phyloP scores from a whole-genome alignment of 1,140 invertebrate species.

The Drosophila mayri region DNA sequence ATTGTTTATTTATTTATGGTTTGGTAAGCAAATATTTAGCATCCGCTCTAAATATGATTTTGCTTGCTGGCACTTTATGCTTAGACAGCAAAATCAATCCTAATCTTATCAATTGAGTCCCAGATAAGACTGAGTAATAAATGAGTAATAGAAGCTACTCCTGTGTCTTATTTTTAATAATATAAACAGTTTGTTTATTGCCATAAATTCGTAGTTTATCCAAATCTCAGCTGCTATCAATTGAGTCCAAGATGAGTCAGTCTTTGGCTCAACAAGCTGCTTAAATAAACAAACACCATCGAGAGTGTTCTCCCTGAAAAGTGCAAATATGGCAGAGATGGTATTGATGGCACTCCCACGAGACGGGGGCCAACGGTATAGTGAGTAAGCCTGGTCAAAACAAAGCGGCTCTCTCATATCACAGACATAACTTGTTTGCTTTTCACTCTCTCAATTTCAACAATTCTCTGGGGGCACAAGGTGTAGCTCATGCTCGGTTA shows the following conservation, averaged over 20 bases:
- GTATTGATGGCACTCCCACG: slow-evolving; percentile 32
- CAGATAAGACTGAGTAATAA: neutral
- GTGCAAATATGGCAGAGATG: slow-evolving; percentile 23
- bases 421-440: slow-evolving; percentile 9
- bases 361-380: slow-evolving; percentile 22
- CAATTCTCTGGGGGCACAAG: neutral
- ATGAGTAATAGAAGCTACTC: no score
- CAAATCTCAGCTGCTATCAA: neutral
- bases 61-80: neutral
- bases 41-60: slow-evolving; percentile 3
- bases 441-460: neutral
- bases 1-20: slow-evolving; percentile 6
- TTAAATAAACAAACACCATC: slow-evolving; percentile 31
- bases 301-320: slow-evolving; percentile 10
- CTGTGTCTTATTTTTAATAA: no score
- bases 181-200: no score
- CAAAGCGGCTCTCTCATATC: slow-evolving; percentile 15
- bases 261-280: neutral
- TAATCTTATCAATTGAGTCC: slow-evolving; percentile 5
- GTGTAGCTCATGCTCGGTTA: slow-evolving; percentile 9
- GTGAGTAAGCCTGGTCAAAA: slow-evolving; percentile 40
- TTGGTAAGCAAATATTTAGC: neutral
- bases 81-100: neutral
- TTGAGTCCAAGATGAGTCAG: slow-evolving; percentile 21
- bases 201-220: neutral